Percentiles rank a stretch among this genome's conserved stretches.
phyloP scores from a whole-genome alignment of 2,888 invertebrate species.

The Sphaeridia pumilis region DNA sequence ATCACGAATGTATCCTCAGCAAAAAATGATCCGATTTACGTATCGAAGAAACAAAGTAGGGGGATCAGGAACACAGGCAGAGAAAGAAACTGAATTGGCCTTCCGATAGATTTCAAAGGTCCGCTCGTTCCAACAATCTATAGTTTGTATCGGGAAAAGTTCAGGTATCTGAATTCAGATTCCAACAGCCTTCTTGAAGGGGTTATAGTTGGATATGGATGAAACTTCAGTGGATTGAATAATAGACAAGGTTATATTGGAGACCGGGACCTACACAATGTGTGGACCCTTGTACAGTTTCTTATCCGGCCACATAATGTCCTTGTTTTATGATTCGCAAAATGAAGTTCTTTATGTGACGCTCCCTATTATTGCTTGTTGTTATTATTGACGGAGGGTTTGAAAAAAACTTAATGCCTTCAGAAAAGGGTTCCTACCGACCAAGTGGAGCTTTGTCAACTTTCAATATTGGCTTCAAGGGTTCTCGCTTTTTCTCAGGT shows the following conservation, averaged over 20 bases:
- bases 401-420: not conserved
- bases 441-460: no score
- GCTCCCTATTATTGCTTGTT: not conserved
- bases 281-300: not conserved
- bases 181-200: no score
- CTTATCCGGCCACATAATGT: conserved; percentile 4
- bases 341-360: not conserved
- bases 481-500: not conserved
- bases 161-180: no score
- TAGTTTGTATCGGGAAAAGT: no score
- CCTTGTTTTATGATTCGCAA: conserved; percentile 3
- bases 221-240: no score
- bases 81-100: not conserved
- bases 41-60: not conserved
- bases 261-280: not conserved
- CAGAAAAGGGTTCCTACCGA: no score
- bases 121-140: no score
- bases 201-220: no score
- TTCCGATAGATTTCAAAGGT: no score
- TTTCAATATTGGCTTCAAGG: not conserved
- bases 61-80: not conserved
- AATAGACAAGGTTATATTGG: no score
- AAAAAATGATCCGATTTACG: conserved; percentile 2
- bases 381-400: no score
- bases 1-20: not conserved